A percentile compares a stretch with the other conserved stretches of the same genome.
phyloP scores from a whole-genome alignment of 2,113 vertebrate species.

The Galeopterus variegatus region DNA sequence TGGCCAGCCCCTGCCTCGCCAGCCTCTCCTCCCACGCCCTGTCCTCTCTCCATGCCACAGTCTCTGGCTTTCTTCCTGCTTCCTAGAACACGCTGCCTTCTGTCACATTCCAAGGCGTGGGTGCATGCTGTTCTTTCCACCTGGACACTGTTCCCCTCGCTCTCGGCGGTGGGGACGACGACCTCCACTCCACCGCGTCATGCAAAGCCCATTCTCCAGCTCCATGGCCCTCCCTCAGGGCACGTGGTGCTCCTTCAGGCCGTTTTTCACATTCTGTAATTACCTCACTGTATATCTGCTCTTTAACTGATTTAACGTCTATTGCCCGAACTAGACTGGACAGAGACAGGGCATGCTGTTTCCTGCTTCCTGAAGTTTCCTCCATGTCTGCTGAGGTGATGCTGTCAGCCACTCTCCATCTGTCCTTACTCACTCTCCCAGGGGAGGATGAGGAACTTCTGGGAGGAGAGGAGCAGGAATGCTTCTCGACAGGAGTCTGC shows the following conservation, averaged over 20 bases:
- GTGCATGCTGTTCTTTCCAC: not conserved
- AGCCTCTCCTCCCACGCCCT: not conserved
- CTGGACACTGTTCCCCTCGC: not conserved
- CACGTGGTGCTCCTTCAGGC: rapidly evolving
- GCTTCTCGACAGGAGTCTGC: not conserved
- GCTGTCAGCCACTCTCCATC: not conserved
- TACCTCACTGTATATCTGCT: not conserved
- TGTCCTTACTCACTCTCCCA: not conserved
- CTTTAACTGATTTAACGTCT: not conserved
- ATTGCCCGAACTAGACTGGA: rapidly evolving
- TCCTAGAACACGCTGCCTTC: not conserved
- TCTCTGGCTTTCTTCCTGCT: not conserved
- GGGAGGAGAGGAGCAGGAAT: not conserved
- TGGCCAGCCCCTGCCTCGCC: not conserved
- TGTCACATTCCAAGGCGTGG: not conserved
- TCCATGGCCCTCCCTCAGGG: not conserved
- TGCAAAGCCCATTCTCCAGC: not conserved
- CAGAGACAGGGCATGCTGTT: not conserved
- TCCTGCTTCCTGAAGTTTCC: not conserved
- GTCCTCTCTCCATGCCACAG: not conserved
- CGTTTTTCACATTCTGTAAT: rapidly evolving
- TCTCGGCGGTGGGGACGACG: not conserved
- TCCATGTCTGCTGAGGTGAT: not conserved
- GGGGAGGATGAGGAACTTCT: not conserved
- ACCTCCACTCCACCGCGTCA: rapidly evolving